Conservation (phyloP, 2,888 invertebrate species). For the Ennomos erosarius region DNA sequence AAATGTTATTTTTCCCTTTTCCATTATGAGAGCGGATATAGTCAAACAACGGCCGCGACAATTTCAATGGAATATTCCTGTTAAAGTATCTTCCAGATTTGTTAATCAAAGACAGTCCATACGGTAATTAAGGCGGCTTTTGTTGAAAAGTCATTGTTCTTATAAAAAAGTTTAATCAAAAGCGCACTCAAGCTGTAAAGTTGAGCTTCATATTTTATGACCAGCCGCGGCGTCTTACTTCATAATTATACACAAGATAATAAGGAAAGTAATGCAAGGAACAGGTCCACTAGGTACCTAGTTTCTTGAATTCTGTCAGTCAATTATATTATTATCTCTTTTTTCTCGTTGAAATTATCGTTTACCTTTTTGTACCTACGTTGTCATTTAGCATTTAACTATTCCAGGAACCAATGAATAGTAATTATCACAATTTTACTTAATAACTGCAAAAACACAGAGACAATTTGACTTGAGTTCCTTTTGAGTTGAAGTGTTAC, state of each 20-base stretch:
- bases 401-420: conserved; percentile 8
- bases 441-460: too few relatives aligned
- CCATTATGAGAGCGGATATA: too few relatives aligned
- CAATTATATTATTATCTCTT: conserved; percentile 15
- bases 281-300: neutral
- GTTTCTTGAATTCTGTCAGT: conserved; percentile 19
- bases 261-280: conserved; percentile 12
- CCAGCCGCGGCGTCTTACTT: conserved; percentile 13
- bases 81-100: conserved; percentile 11
- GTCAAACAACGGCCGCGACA: too few relatives aligned
- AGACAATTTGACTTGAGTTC: too few relatives aligned
- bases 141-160: conserved; percentile 67
- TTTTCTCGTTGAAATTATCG: conserved; percentile 12
- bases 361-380: conserved; percentile 8
- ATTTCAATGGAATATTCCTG: too few relatives aligned
- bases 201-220: conserved; percentile 26
- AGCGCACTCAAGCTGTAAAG: conserved; percentile 25
- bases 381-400: conserved; percentile 20
- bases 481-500: conserved; percentile 1
- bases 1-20: too few relatives aligned
- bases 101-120: conserved; percentile 48
- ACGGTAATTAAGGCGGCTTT: conserved; percentile 68
- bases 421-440: conserved; percentile 1
- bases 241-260: conserved; percentile 25
- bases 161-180: conserved; percentile 38